Percentiles rank a stretch among this genome's conserved stretches.
These are phyloP conservation scores for Coracopsis vasa DNA, from an alignment of 2,113 vertebrate genomes.

Conservation along the genomic window DNA sequence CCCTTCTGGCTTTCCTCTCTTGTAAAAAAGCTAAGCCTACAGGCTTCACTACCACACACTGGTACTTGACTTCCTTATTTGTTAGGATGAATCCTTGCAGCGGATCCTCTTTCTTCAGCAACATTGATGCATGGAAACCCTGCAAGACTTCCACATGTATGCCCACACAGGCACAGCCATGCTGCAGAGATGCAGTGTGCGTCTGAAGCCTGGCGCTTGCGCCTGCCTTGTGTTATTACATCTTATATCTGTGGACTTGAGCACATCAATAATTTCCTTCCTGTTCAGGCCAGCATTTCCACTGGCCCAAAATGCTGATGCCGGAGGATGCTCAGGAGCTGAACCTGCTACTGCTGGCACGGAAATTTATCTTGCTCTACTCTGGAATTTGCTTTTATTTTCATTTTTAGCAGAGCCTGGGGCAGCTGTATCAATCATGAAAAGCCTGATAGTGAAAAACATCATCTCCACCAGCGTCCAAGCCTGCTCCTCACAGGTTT, in stretches of 20 bases:
- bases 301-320: neutral
- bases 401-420: neutral
- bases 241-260: neutral
- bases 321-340: neutral
- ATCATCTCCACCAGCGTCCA: rapidly evolving
- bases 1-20: neutral
- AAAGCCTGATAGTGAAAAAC: neutral
- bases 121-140: rapidly evolving
- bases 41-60: neutral
- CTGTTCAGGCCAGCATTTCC: neutral
- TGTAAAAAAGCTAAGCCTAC: neutral
- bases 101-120: neutral
- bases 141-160: neutral
- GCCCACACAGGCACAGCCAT: neutral
- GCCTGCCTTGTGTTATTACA: neutral
- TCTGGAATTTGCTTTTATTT: neutral
- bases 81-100: neutral
- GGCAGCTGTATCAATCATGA: neutral
- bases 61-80: neutral
- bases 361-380: neutral
- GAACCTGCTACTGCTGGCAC: neutral
- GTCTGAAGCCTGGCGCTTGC: rapidly evolving
- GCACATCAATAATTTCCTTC: neutral
- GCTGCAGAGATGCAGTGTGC: neutral
- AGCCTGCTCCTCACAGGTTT: neutral